phyloP scores from a whole-genome alignment of 2,888 invertebrate genomes.

The Rhagophthalmus giganteus region DNA sequence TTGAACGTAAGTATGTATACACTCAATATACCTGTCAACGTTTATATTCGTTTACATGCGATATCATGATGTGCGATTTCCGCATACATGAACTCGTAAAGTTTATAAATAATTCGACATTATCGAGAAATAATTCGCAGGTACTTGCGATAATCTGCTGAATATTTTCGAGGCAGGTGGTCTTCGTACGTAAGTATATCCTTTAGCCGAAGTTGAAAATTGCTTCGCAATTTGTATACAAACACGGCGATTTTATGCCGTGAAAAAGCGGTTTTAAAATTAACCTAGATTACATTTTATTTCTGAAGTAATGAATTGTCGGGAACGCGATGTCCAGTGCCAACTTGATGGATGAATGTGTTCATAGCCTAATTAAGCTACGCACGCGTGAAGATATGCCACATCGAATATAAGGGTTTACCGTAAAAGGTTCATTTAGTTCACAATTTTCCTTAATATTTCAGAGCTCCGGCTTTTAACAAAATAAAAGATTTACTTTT shows the following conservation, averaged over 20 bases:
- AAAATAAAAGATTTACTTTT: too few species aligned
- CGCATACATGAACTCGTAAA: constrained; percentile 12
- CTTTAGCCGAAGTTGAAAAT: background rate
- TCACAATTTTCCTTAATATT: constrained; percentile 2
- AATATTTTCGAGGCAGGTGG: constrained; percentile 33
- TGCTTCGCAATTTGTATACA: too few species aligned
- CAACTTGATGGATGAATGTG: constrained; percentile 52
- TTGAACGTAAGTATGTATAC: constrained; percentile 10
- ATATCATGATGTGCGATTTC: constrained; percentile 22
- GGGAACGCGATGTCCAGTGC: constrained; percentile 49
- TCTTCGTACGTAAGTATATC: constrained; percentile 19
- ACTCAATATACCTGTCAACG: constrained; percentile 13
- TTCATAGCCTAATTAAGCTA: constrained; percentile 48
- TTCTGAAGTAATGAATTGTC: constrained; percentile 45
- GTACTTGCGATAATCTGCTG: constrained; percentile 10
- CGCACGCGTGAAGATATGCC: constrained; percentile 43
- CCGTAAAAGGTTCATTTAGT: constrained; percentile 16
- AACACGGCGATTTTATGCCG: too few species aligned
- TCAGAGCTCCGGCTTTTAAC: too few species aligned
- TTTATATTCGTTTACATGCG: constrained; percentile 14
- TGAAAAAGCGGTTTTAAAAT: too few species aligned
- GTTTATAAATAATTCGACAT: constrained; percentile 18
- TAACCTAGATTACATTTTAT: constrained; percentile 41
- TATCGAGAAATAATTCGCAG: constrained; percentile 20
- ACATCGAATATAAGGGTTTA: constrained; percentile 36